Conservation (phyloP, 2,888 invertebrate species). For the Chrysomela aeneicollis region DNA sequence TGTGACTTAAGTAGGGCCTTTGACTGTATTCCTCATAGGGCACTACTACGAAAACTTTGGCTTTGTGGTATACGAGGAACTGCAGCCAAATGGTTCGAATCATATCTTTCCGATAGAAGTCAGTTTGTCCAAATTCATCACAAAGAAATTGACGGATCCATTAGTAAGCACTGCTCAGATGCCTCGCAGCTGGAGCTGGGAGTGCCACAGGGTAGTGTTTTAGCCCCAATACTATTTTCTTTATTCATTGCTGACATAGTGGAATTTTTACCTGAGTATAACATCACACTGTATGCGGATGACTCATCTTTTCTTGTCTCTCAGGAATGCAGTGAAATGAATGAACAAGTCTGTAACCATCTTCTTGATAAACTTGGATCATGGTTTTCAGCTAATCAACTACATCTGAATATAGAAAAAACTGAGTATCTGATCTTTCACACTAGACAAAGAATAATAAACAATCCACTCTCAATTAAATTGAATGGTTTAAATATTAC, state of each 20-base stretch:
- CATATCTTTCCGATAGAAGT: not conserved
- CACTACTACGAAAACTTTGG: conserved; percentile 9
- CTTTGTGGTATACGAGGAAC: not conserved
- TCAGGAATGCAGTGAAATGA: conserved; percentile 6
- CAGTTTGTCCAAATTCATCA: not conserved
- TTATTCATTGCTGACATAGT: conserved; percentile 3
- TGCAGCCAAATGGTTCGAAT: conserved; percentile 5
- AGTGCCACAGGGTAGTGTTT: not conserved
- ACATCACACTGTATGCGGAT: conserved; percentile 4
- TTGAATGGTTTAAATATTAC: no score
- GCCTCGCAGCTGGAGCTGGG: not conserved
- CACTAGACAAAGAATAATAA: conserved; percentile 9
- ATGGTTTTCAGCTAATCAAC: conserved; percentile 8
- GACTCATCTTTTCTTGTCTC: conserved; percentile 8
- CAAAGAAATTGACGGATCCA: not conserved
- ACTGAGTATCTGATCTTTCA: conserved; percentile 11
- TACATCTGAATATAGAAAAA: conserved; percentile 11
- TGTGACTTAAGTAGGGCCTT: conserved; percentile 10
- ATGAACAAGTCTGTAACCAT: conserved; percentile 8
- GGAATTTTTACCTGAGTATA: conserved; percentile 9
- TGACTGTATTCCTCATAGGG: conserved; percentile 1
- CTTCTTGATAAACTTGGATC: not conserved
- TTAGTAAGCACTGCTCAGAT: not conserved
- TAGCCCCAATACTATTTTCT: conserved; percentile 7
- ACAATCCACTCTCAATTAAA: not conserved